Conservation (phyloP, 2,797 vertebrate genomes). For the Myotis findleyi region DNA sequence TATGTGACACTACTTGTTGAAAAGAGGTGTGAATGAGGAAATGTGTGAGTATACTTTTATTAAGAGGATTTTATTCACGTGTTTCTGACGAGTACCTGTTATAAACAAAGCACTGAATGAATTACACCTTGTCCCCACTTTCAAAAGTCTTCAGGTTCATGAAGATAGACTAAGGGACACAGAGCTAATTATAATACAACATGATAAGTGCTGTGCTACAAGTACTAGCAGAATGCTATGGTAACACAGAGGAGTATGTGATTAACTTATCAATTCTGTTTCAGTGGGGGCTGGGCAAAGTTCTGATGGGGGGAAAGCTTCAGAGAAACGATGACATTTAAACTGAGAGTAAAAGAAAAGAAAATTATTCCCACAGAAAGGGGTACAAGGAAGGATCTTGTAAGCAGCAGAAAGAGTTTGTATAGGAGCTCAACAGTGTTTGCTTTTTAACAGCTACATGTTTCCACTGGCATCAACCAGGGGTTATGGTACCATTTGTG, state of each 20-base stretch:
- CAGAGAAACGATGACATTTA: constrained; percentile 25
- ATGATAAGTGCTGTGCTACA: not conserved
- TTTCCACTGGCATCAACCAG: not conserved
- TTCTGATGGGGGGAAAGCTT: not conserved
- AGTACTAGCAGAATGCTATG: not conserved
- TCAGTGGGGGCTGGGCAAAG: not conserved
- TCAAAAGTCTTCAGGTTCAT: not conserved
- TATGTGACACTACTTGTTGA: not conserved
- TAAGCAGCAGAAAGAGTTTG: not conserved
- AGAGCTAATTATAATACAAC: constrained; percentile 35
- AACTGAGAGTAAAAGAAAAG: constrained; percentile 37
- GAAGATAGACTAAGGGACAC: not conserved
- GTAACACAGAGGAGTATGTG: not conserved
- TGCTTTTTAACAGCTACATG: not conserved
- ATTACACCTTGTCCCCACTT: not conserved
- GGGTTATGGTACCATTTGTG: not conserved
- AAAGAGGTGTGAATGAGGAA: not conserved
- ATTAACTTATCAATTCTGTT: constrained; percentile 49
- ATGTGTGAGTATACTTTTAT: not conserved
- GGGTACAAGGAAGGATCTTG: not conserved
- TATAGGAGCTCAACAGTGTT: not conserved
- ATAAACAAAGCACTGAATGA: constrained; percentile 46
- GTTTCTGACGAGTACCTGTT: not conserved
- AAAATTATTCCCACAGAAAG: not conserved
- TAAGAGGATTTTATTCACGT: constrained; percentile 9